These are phyloP conservation scores for Eupleurogrammus muticus DNA, from an alignment of 2,797 vertebrate species.

Conservation along the genomic window DNA sequence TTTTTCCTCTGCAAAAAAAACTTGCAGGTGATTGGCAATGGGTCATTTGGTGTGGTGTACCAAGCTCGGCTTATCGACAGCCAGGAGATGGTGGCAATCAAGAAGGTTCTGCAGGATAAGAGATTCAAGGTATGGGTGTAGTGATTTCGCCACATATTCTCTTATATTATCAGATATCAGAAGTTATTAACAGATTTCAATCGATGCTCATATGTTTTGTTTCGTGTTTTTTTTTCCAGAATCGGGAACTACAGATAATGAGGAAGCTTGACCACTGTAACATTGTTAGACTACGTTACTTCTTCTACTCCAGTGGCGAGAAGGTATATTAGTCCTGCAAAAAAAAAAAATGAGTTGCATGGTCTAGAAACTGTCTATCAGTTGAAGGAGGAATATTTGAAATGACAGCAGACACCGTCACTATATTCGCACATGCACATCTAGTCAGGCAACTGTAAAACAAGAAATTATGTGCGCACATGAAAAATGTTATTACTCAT, in stretches of 20 bases:
- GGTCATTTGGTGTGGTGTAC: constrained; percentile 93
- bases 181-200: background rate
- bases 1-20: constrained; percentile 5
- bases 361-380: background rate
- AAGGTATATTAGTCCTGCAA: constrained; percentile 79
- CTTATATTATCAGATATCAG: background rate
- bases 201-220: background rate
- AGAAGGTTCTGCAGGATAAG: constrained; percentile 94
- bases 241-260: constrained; percentile 95
- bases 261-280: constrained; percentile 94
- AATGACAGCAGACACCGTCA: background rate
- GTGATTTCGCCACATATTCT: background rate
- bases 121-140: constrained; percentile 88
- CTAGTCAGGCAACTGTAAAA: background rate
- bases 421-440: background rate
- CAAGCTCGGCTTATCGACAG: constrained; percentile 91
- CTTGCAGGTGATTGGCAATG: constrained; percentile 88
- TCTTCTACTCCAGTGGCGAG: constrained; percentile 94
- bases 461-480: background rate
- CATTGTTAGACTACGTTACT: constrained; percentile 92
- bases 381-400: background rate
- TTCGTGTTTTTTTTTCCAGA: constrained; percentile 74
- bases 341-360: too few species aligned
- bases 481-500: background rate
- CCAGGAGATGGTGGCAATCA: constrained; percentile 94